Evolutionary conservation across 64 coral and sea anemone genomes (phyloP).

Genomic region (Pocillopora verrucosa): DNA sequence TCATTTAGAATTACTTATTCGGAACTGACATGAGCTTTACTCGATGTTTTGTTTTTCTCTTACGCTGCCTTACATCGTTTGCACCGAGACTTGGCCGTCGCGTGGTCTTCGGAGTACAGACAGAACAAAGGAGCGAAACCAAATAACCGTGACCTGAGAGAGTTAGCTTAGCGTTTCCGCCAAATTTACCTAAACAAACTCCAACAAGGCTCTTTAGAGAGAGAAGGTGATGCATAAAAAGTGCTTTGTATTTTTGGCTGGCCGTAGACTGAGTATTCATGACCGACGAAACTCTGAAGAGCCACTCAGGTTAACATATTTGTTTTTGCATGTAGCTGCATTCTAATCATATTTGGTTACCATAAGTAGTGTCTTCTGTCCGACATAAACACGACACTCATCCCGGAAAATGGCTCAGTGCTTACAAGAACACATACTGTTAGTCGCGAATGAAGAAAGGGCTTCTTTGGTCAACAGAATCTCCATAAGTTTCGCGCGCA

Average conservation of each 20-base stretch:
- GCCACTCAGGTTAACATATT: constrained; percentile 33
- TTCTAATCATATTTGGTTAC: constrained; percentile 46
- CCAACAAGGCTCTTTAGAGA: background rate
- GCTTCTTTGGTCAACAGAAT: background rate
- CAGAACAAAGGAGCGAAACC: constrained; percentile 3
- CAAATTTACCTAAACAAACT: constrained; percentile 48
- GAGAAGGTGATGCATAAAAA: constrained; percentile 6
- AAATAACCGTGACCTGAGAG: constrained; percentile 24
- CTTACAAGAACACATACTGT: background rate
- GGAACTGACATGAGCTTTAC: too few relatives aligned
- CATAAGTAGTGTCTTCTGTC: constrained; percentile 37
- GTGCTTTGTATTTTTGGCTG: background rate
- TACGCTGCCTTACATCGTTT: too few relatives aligned
- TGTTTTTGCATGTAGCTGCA: constrained; percentile 49
- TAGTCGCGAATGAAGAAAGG: background rate
- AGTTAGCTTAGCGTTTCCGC: background rate
- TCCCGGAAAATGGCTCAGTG: background rate
- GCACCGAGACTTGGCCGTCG: background rate
- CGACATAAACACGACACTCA: constrained; percentile 11
- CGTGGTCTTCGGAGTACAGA: constrained; percentile 14
- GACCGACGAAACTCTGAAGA: background rate
- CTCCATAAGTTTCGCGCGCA: constrained; percentile 1
- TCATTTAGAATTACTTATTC: too few relatives aligned
- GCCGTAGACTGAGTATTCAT: background rate
- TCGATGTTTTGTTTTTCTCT: too few relatives aligned